phyloP scores from a whole-genome alignment of 2,797 vertebrate genomes.

The Nannoperca australis region DNA sequence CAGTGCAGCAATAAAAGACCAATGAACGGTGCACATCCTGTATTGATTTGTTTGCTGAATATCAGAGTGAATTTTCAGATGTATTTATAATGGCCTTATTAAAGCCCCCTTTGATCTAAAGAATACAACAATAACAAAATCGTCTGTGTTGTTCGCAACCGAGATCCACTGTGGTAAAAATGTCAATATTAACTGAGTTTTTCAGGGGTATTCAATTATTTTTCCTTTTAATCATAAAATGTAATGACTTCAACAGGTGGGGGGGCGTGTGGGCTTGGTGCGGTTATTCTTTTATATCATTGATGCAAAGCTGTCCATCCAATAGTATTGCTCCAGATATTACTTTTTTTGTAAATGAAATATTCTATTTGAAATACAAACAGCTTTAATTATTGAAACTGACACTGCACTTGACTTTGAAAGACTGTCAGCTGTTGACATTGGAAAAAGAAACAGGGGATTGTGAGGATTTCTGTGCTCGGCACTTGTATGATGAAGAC shows the following conservation, averaged over 20 bases:
- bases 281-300: constrained; percentile 55
- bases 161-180: constrained; percentile 63
- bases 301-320: constrained; percentile 68
- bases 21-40: constrained; percentile 85
- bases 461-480: constrained; percentile 39
- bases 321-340: constrained; percentile 43
- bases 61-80: constrained; percentile 87
- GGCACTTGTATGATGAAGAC: constrained; percentile 54
- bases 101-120: constrained; percentile 87
- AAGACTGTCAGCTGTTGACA: constrained; percentile 69
- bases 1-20: constrained; percentile 82
- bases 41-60: constrained; percentile 90
- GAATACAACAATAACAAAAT: constrained; percentile 84
- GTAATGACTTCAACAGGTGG: constrained; percentile 66
- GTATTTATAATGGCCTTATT: constrained; percentile 90
- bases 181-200: constrained; percentile 72
- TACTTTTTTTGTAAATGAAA: constrained; percentile 74
- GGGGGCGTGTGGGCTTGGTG: background rate
- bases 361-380: constrained; percentile 86
- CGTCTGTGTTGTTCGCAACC: constrained; percentile 74
- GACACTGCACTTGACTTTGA: constrained; percentile 70
- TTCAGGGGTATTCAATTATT: constrained; percentile 68
- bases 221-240: constrained; percentile 77
- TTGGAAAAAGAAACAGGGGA: constrained; percentile 57
- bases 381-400: constrained; percentile 81